Conservation (phyloP, 2,113 vertebrate species). For the Gnathonemus echidnorhynchus region DNA sequence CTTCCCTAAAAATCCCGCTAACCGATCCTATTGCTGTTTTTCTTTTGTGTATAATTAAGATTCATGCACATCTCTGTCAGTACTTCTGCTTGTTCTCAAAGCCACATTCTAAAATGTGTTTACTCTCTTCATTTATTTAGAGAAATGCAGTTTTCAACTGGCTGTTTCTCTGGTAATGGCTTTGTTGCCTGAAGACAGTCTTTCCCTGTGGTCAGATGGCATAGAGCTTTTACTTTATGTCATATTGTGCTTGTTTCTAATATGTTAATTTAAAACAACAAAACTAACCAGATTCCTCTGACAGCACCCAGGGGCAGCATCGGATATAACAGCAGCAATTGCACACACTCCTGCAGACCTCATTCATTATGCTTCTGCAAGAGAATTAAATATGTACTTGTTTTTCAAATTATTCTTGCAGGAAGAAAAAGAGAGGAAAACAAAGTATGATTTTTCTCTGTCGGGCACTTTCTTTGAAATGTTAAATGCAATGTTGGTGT, state of each 20-base stretch:
- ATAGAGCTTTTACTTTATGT: not conserved
- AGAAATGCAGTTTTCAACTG: not conserved
- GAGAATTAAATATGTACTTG: not conserved
- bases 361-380: constrained; percentile 1
- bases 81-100: not conserved
- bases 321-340: not conserved
- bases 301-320: not conserved
- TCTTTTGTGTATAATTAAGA: not conserved
- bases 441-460: not conserved
- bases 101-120: not conserved
- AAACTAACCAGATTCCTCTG: not conserved
- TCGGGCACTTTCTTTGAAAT: not conserved
- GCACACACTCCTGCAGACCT: not conserved
- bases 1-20: not conserved
- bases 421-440: not conserved
- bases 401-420: not conserved
- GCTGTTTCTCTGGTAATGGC: not conserved
- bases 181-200: not conserved
- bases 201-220: not conserved
- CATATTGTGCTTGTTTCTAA: not conserved
- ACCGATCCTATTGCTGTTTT: not conserved
- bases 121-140: not conserved
- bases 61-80: not conserved
- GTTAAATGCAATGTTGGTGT: not conserved
- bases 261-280: not conserved